phyloP scores from a whole-genome alignment of 2,113 vertebrate genomes.

The Istiophorus platypterus region DNA sequence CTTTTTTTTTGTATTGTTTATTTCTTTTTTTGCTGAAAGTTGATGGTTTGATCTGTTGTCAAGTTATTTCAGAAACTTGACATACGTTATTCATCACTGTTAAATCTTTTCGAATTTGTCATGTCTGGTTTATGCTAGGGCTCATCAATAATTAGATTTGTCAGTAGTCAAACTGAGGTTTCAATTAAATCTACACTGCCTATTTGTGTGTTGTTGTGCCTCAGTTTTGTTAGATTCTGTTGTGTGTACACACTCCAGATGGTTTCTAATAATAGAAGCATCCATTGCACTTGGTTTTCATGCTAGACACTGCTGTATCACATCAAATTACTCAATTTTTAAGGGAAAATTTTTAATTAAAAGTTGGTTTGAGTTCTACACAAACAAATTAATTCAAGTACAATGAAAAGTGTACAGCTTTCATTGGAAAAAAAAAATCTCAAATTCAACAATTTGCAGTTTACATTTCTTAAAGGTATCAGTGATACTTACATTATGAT shows the following conservation, averaged over 20 bases:
- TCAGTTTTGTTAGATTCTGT: slow-evolving; percentile 8
- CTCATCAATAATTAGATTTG: slow-evolving; percentile 50
- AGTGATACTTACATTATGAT: slow-evolving; percentile 76
- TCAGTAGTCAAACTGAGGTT: slow-evolving; percentile 51
- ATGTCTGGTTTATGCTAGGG: slow-evolving; percentile 52
- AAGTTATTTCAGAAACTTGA: slow-evolving; percentile 32
- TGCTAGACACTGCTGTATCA: background rate
- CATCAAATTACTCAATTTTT: background rate
- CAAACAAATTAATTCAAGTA: slow-evolving; percentile 81
- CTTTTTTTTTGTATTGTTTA: slow-evolving; percentile 53
- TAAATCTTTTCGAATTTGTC: slow-evolving; percentile 41
- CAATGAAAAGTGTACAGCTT: slow-evolving; percentile 76
- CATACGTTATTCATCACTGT: slow-evolving; percentile 15
- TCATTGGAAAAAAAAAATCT: slow-evolving; percentile 48
- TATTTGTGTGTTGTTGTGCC: slow-evolving; percentile 30
- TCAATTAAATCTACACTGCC: slow-evolving; percentile 73
- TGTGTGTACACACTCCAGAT: too few relatives aligned
- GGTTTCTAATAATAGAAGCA: background rate
- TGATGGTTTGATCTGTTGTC: slow-evolving; percentile 45
- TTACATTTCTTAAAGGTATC: slow-evolving; percentile 80
- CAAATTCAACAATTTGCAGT: slow-evolving; percentile 73
- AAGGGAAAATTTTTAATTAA: slow-evolving; percentile 73
- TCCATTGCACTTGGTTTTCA: background rate
- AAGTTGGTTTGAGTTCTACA: slow-evolving; percentile 70
- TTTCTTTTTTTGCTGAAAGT: slow-evolving; percentile 49